Conservation (phyloP, 2,888 invertebrate genomes). For the Serrognathus titanus region DNA sequence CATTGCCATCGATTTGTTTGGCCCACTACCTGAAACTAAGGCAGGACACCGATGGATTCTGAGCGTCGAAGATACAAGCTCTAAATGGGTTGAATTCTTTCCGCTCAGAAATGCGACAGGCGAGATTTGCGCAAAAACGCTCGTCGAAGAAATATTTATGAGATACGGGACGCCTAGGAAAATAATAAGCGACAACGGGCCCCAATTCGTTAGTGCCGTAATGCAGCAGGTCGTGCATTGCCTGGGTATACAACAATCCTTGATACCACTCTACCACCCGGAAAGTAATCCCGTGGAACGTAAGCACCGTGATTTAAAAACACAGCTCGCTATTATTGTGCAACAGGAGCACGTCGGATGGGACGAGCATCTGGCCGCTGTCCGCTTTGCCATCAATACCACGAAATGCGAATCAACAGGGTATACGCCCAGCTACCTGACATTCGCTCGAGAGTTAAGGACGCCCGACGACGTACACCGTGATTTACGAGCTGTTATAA, state of each 20-base stretch:
- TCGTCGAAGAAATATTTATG: slow-evolving; percentile 37
- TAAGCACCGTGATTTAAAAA: slow-evolving; percentile 33
- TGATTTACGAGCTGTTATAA: too few relatives aligned
- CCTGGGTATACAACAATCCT: slow-evolving; percentile 1
- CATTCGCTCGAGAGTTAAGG: too few relatives aligned
- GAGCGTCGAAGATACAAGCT: slow-evolving; percentile 9
- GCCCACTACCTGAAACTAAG: slow-evolving; percentile 26
- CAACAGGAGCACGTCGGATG: slow-evolving; percentile 27
- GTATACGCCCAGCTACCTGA: background rate
- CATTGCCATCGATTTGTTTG: slow-evolving; percentile 31
- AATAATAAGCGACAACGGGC: slow-evolving; percentile 29
- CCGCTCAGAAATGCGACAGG: slow-evolving; percentile 32
- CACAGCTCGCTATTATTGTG: slow-evolving; percentile 30
- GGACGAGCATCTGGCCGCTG: slow-evolving; percentile 24
- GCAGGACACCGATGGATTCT: slow-evolving; percentile 20
- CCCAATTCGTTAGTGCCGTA: slow-evolving; percentile 3
- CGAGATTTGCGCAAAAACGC: slow-evolving; percentile 28
- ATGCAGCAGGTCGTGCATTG: slow-evolving; percentile 7
- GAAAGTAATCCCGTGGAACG: slow-evolving; percentile 38
- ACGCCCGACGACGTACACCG: too few relatives aligned
- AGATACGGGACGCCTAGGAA: slow-evolving; percentile 36
- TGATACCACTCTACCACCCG: slow-evolving; percentile 38
- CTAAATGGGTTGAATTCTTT: slow-evolving; percentile 37
- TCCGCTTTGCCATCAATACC: slow-evolving; percentile 32
- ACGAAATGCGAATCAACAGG: slow-evolving; percentile 25